Base-by-base conservation (phyloP, 2,888 invertebrate species). In the Oegoconia quadripuncta region DNA sequence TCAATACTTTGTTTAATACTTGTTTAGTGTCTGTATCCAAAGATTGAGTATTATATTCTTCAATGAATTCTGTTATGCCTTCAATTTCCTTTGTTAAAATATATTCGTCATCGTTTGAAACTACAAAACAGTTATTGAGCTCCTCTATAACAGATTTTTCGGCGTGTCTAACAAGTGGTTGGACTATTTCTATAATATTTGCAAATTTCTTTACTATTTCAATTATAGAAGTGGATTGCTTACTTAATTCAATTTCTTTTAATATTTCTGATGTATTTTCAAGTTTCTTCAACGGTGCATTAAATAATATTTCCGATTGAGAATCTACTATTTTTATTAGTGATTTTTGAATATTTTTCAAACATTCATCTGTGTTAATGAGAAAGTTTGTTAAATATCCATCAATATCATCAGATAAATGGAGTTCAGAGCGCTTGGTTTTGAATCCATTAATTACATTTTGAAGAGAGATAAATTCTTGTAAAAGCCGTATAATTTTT, bases 401-500 rank as follows among this genome's bases (percentile, higher is more conserved):
- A 38, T 59, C 64, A 11, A 74, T 48, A 33, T 77, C 69, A 25
- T 68, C 52, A 2, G 74, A 52, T 6, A 77, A 39, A 3, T 50
- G 55, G 0, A 75, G 49, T 15, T 70, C 49, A 3, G 17, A 32
- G 7, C 48, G 52, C 34, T 71, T 67, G 3, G 39, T 36, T 55
- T 74, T 74, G 42, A 82, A 81, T 15, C 66, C 55, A 33, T 55
- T 59, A 6, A 82, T 64, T 2, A 58, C 59, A 32, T 41, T 57
- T 49, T 72, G 61, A 3, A 84, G 45, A 8, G 56, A 59, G 34
- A 42, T 63, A 48, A 77, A 81, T 49, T 82, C 75, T 55, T 82
- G 79, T 14, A 83, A 46, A 18, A 84, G 55, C 42, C 83, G 62
- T 37, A 84, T 79, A 9, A 82, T 45, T 59, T 70, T 74, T 41